Evolutionary conservation across 2,888 invertebrate genomes (phyloP).

Genomic region (Ryuthela nishihirai): DNA sequence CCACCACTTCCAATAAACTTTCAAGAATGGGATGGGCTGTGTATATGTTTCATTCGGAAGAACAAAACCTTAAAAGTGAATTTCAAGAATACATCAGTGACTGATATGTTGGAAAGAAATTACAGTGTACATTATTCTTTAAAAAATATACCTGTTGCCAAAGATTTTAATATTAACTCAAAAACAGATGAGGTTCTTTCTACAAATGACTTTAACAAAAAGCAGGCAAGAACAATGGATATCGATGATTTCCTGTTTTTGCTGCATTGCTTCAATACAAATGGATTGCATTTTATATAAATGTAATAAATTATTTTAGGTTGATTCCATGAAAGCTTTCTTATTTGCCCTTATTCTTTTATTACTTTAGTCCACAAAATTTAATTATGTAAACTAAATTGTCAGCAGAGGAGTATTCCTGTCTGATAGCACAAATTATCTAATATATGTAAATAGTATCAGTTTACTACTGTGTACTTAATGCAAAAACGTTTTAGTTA

Average conservation of each 20-base stretch:
- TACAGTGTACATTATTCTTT: slow-evolving; percentile 83
- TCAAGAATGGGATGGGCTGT: slow-evolving; percentile 97
- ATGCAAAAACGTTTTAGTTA: too few species aligned
- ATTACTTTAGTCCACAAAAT: too few species aligned
- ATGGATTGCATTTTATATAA: slow-evolving; percentile 88
- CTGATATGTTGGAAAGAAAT: slow-evolving; percentile 83
- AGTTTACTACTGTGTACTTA: too few species aligned
- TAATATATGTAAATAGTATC: too few species aligned
- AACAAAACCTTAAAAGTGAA: slow-evolving; percentile 91
- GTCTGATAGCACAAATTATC: too few species aligned
- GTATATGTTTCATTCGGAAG: slow-evolving; percentile 91
- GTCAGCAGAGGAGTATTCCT: too few species aligned
- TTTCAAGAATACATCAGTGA: slow-evolving; percentile 80
- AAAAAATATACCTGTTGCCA: slow-evolving; percentile 71
- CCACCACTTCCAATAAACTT: slow-evolving; percentile 95
- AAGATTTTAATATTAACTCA: slow-evolving; percentile 75
- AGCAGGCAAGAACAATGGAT: slow-evolving; percentile 89
- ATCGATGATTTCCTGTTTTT: slow-evolving; percentile 81
- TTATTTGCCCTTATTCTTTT: too few species aligned
- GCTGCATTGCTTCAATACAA: slow-evolving; percentile 80
- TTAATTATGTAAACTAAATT: too few species aligned
- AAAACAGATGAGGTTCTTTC: slow-evolving; percentile 71
- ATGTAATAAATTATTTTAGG: not conserved
- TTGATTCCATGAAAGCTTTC: too few species aligned
- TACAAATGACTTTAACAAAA: slow-evolving; percentile 63